Evolutionary conservation across 2,797 vertebrate species (phyloP).

Genomic region (Diplodus sargus): DNA sequence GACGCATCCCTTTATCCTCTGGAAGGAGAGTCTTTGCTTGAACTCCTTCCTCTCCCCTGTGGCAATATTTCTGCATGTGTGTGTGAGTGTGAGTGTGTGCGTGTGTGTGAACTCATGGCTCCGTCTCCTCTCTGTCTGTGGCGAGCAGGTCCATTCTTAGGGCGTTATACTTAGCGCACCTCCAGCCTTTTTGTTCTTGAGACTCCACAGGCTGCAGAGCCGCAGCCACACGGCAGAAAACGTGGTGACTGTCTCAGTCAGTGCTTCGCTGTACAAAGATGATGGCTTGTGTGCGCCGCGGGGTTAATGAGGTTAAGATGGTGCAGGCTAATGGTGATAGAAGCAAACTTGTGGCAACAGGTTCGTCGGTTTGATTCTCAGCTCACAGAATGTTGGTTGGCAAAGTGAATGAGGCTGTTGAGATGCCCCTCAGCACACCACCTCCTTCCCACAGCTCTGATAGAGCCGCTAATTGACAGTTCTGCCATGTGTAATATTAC

Average conservation of each 20-base stretch:
- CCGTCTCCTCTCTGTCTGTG: slow-evolving; percentile 72
- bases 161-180: slow-evolving; percentile 61
- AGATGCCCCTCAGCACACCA: background rate
- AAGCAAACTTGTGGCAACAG: slow-evolving; percentile 24
- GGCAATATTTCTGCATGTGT: slow-evolving; percentile 60
- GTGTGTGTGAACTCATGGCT: slow-evolving; percentile 37
- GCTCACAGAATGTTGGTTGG: slow-evolving; percentile 5
- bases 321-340: slow-evolving; percentile 16
- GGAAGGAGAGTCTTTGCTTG: slow-evolving; percentile 69
- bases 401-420: background rate
- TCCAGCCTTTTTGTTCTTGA: slow-evolving; percentile 59
- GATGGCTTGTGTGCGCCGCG: slow-evolving; percentile 2
- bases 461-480: slow-evolving; percentile 24
- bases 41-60: slow-evolving; percentile 72
- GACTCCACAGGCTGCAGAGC: slow-evolving; percentile 41
- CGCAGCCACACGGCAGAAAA: slow-evolving; percentile 27
- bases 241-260: background rate
- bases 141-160: slow-evolving; percentile 67
- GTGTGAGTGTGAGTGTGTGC: slow-evolving; percentile 42
- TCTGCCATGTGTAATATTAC: slow-evolving; percentile 13
- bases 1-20: slow-evolving; percentile 77
- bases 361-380: slow-evolving; percentile 33
- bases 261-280: slow-evolving; percentile 5
- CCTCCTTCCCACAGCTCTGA: background rate
- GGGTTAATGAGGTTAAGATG: slow-evolving; percentile 37